Evolutionary conservation across 2,888 invertebrate species (phyloP), one percentile per base, ranked within the genome.

Genomic region (Hydrotaea diabolus): DNA sequence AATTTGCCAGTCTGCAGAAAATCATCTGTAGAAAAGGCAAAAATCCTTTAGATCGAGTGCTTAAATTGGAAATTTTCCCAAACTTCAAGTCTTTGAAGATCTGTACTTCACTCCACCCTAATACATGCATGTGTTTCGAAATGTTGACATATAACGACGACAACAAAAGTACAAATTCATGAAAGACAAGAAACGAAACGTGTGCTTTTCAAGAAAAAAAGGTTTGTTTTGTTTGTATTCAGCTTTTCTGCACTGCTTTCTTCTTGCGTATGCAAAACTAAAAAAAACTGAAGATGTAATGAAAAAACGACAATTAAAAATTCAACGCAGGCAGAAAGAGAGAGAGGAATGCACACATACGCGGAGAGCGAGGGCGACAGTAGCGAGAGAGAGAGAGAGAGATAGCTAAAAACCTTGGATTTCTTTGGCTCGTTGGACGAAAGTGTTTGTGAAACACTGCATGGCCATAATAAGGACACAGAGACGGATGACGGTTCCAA

Each of bases 271-370:
- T 26, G 23, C 21, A 8, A 59, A 59, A 26, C 59, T 59, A 59
- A 59, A 59, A 55, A 55, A 59, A 59, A 15, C 23, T 59, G 53
- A 53, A 69, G 53, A 71, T 71, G 71, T 53, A 53, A 15, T 26
- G 15, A 66, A 75, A 53, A 53, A 43, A 76, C 31, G 36, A 66
- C 76, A 76, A 76, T 76, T 64, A 62, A 55, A 64, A 76, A 31
- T 75, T 49, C 49, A 64, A 55, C 53, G 36, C 0, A 7, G n/a
- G 9, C 31, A 2, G 31, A 31, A 7, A 31, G 31, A 31, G 31
- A 31, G 31, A 31, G n/a, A n/a, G n/a, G n/a, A n/a, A n/a, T n/a
- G n/a, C n/a, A n/a, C n/a, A n/a, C n/a, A n/a, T n/a, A n/a, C n/a
- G n/a, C n/a, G n/a, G n/a, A n/a, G n/a, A n/a, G n/a, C n/a, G n/a